A percentile compares a stretch with the other conserved stretches of the same genome.
Conservation (phyloP, 2,113 vertebrate genomes). For the Cyrtonyx montezumae region DNA sequence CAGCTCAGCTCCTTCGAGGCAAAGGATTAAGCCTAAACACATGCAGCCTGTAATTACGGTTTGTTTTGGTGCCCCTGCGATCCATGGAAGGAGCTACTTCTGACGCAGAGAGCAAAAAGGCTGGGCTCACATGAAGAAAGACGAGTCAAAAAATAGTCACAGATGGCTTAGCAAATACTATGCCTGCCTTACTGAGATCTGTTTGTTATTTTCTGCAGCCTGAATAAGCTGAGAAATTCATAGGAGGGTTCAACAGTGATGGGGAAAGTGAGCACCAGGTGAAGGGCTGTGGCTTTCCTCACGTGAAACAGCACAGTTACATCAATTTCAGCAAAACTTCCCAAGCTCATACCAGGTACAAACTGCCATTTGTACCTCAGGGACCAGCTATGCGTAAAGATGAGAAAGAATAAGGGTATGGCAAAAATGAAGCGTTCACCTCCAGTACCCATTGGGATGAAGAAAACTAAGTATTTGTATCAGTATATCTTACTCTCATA, state of each 20-base stretch:
- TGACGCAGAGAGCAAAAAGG: not conserved
- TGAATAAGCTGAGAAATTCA: not conserved
- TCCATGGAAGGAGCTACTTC: not conserved
- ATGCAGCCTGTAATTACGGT: not conserved
- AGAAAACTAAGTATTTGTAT: not conserved
- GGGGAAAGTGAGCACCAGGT: not conserved
- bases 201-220: not conserved
- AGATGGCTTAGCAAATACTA: constrained; percentile 38
- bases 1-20: not conserved
- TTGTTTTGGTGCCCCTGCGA: not conserved
- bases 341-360: not conserved
- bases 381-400: not conserved
- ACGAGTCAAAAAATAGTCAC: constrained; percentile 32
- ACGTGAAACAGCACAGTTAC: not conserved
- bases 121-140: not conserved
- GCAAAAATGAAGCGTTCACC: not conserved
- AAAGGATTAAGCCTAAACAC: not conserved
- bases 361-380: not conserved
- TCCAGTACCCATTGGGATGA: not conserved
- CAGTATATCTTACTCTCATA: not conserved
- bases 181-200: not conserved
- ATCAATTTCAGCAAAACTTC: not conserved
- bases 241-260: not conserved
- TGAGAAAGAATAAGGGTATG: not conserved
- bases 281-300: not conserved